Percentiles rank a stretch among this genome's conserved stretches.
phyloP scores from a whole-genome alignment of 2,797 vertebrate species.

The Monodelphis domestica region DNA sequence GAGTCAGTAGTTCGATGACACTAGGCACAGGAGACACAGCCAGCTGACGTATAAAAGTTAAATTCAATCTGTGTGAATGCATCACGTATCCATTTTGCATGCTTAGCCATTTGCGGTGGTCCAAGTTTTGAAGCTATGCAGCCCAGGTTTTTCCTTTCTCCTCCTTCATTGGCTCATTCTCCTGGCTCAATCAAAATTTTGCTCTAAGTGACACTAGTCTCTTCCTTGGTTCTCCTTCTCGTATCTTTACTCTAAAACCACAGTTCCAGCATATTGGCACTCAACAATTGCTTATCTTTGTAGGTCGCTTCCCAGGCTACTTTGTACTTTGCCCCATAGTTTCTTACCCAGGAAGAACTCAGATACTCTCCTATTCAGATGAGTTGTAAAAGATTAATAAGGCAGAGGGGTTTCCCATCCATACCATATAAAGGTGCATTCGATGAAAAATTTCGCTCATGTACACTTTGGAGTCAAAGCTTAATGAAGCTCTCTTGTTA shows the following conservation, averaged over 20 bases:
- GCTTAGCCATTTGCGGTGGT: neutral
- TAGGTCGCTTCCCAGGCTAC: neutral
- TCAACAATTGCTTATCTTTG: neutral
- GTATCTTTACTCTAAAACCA: neutral
- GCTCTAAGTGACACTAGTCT: neutral
- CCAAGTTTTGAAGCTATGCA: neutral
- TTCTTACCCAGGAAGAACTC: neutral
- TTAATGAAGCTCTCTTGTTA: neutral
- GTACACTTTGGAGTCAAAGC: neutral
- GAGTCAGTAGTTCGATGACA: neutral
- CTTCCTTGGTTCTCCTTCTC: neutral
- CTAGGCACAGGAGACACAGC: neutral
- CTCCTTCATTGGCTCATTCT: neutral
- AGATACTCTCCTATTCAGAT: neutral
- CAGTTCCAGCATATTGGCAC: no score
- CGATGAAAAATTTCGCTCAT: neutral
- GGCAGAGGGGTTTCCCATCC: neutral
- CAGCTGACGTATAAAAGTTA: neutral
- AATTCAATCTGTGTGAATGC: neutral
- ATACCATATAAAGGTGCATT: neutral
- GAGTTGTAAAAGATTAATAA: neutral
- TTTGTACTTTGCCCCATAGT: neutral
- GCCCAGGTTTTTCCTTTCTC: neutral
- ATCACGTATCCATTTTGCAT: neutral
- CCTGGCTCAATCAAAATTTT: neutral